Base-by-base conservation (phyloP, 2,113 vertebrate genomes). In the Acrocephalus arundinaceus region DNA sequence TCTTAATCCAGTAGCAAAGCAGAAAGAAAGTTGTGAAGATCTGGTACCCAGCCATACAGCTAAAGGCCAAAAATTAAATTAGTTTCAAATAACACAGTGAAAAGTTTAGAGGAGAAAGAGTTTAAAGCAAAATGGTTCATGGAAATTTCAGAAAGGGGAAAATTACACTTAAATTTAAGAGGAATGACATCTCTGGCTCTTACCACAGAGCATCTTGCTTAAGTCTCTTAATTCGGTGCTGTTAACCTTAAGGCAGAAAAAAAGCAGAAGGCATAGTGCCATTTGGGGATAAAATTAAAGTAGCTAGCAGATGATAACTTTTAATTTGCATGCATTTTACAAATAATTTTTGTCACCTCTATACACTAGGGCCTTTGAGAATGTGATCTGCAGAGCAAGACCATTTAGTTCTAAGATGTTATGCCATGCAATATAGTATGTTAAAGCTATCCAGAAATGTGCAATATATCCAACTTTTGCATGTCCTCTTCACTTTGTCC, bases 241-340 rank as follows among this genome's bases (percentile, higher is more conserved):
- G 65, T 90, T 90, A 95, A 93, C 67, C 82, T 95, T 78, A 85
- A 78, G 79, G 65, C 39, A 70, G 79, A 35, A 93, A 87, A 87
- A 94, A 79, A 77, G 0, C n/a, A 77, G 49, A 87, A 91, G 67
- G 71, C 71, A 85, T 14, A 48, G 21, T 66, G 63, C 75, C 78
- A 71, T 80, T 85, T 94, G 63, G 81, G 87, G 78, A 90, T 76
- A 85, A 87, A 92, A 85, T 85, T 58, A 58, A 94, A 93, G 70
- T 63, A 73, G 19, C 55, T 91, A 93, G 48, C 82, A 85, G 78
- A 93, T 89, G 82, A 96, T 77, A 85, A 79, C 20, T 85, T 90
- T 72, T 82, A 55, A 85, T 89, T 96, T 94, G 63, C 43, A 74
- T 90, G 51, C 21, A 52, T 89, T 87, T 92, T 86, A 58, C 51